Evolutionary conservation across 2,888 invertebrate species (phyloP).

Genomic region (Hydrotaea cyrtoneurina): DNA sequence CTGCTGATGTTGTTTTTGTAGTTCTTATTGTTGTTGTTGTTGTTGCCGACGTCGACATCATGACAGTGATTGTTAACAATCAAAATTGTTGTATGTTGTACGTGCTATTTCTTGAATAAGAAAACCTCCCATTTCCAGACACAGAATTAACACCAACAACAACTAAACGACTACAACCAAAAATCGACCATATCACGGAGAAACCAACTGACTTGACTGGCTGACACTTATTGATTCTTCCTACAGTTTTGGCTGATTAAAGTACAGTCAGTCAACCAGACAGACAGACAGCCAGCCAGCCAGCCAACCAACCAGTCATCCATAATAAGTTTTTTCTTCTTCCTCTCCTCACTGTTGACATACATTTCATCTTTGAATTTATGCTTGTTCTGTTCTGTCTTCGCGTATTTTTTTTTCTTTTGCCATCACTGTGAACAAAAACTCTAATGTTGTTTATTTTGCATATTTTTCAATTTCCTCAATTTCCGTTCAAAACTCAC

Average conservation of each 20-base stretch:
- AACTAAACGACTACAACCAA: background rate
- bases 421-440: background rate
- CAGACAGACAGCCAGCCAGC: background rate
- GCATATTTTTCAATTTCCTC: slow-evolving; percentile 53
- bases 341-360: background rate
- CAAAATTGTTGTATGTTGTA: slow-evolving; percentile 51
- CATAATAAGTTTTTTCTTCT: slow-evolving; percentile 17
- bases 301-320: slow-evolving; percentile 8
- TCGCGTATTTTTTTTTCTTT: background rate
- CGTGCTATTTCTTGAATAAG: slow-evolving; percentile 48
- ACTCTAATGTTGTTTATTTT: slow-evolving; percentile 3
- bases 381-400: background rate
- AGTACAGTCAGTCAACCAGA: slow-evolving; percentile 8
- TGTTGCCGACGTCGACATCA: background rate
- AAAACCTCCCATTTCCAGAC: slow-evolving; percentile 7
- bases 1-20: no score
- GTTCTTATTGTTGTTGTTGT: no score
- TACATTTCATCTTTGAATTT: slow-evolving; percentile 3
- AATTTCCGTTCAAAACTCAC: slow-evolving; percentile 22
- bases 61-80: slow-evolving; percentile 54
- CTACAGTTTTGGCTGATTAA: background rate
- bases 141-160: no score
- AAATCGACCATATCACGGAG: slow-evolving; percentile 27
- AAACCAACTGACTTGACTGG: background rate
- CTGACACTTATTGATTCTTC: slow-evolving; percentile 44